phyloP scores from a whole-genome alignment of 2,888 invertebrate genomes.

The Agriopis aurantiaria region DNA sequence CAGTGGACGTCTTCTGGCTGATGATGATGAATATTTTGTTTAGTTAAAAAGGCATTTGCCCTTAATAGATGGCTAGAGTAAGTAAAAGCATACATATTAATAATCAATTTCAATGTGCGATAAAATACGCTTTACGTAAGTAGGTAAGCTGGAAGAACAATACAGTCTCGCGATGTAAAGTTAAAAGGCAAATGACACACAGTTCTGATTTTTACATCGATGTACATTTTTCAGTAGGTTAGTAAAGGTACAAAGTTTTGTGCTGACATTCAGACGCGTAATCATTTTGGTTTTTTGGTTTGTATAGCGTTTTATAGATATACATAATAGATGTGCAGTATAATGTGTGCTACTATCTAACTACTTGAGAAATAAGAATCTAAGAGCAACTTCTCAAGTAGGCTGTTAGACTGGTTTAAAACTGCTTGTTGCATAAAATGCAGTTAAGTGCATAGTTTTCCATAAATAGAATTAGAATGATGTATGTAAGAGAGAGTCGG shows the following conservation, averaged over 20 bases:
- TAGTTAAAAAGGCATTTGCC: too few relatives aligned
- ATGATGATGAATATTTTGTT: too few relatives aligned
- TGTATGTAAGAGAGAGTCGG: background rate
- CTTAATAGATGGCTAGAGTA: too few relatives aligned
- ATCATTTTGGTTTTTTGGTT: background rate
- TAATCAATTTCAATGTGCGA: too few relatives aligned
- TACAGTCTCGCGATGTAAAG: background rate
- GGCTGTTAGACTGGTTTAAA: slow-evolving; percentile 19
- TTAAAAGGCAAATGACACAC: background rate
- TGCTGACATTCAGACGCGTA: slow-evolving; percentile 19
- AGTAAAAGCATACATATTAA: background rate
- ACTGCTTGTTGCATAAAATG: slow-evolving; percentile 16
- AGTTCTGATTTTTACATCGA: background rate
- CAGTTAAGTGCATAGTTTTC: slow-evolving; percentile 26
- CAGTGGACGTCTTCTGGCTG: too few relatives aligned
- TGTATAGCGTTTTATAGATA: background rate
- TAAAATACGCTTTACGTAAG: background rate
- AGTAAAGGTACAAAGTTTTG: slow-evolving; percentile 13
- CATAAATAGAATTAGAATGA: slow-evolving; percentile 22
- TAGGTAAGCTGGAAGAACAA: background rate
- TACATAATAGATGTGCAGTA: background rate
- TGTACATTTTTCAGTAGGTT: background rate
- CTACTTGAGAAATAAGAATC: slow-evolving; percentile 13
- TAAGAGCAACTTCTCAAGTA: slow-evolving; percentile 15
- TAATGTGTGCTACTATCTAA: background rate